phyloP scores from a whole-genome alignment of 1,140 invertebrate genomes.

The Neoseiulus cucumeris region DNA sequence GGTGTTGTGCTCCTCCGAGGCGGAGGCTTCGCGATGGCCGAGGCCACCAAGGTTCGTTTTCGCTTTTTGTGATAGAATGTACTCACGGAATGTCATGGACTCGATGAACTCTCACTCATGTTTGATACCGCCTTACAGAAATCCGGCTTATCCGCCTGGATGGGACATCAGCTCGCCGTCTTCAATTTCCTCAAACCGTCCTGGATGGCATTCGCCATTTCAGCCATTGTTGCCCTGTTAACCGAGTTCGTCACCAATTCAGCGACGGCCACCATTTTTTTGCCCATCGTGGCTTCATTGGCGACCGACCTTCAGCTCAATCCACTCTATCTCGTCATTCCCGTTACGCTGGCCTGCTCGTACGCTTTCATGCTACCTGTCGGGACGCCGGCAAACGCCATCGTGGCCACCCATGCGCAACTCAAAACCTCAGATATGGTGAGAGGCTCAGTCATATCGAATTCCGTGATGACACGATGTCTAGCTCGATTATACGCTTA shows the following conservation, averaged over 20 bases:
- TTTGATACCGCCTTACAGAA: background rate
- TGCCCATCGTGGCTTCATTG: conserved; percentile 25
- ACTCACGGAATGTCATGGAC: conserved; percentile 4
- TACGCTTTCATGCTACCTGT: conserved; percentile 38
- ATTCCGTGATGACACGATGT: background rate
- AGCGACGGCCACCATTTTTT: conserved; percentile 24
- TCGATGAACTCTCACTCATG: background rate
- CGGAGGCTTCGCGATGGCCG: conserved; percentile 67
- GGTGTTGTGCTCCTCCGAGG: conserved; percentile 35
- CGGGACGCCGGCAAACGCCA: conserved; percentile 36
- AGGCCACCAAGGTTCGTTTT: conserved; percentile 41
- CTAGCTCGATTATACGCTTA: background rate
- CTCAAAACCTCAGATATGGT: conserved; percentile 29
- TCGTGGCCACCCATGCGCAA: conserved; percentile 31
- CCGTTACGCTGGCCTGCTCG: conserved; percentile 29
- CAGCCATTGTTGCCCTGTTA: conserved; percentile 16
- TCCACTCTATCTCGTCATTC: conserved; percentile 34
- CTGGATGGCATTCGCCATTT: conserved; percentile 1
- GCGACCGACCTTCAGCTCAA: conserved; percentile 25
- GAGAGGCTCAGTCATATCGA: background rate
- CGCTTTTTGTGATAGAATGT: no score
- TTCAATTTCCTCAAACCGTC: conserved; percentile 9
- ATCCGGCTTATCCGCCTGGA: conserved; percentile 9
- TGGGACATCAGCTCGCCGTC: conserved; percentile 7
- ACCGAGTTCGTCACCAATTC: conserved; percentile 27